A percentile compares a stretch with the other conserved stretches of the same genome.
phyloP scores from a whole-genome alignment of 1,140 invertebrate species.

The Drosophila cardini region DNA sequence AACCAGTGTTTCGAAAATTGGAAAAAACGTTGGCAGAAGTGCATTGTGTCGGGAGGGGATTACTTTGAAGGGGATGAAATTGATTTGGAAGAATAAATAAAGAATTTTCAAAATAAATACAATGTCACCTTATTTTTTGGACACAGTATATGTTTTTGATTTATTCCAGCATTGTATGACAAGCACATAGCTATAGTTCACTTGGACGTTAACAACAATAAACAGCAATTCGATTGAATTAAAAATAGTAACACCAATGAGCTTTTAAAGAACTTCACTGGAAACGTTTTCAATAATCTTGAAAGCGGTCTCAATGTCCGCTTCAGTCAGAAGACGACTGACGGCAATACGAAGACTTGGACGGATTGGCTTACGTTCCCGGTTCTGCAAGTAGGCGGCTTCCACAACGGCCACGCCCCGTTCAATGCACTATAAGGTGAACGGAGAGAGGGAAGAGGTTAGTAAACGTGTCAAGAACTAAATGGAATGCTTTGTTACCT shows the following conservation, averaged over 20 bases:
- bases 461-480: too few relatives aligned
- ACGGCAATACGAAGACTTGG: constrained; percentile 88
- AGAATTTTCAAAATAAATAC: too few relatives aligned
- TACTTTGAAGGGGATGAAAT: too few relatives aligned
- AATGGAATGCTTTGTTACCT: constrained; percentile 42
- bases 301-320: constrained; percentile 85
- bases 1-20: too few relatives aligned
- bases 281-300: constrained; percentile 67
- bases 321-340: constrained; percentile 86
- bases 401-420: constrained; percentile 88
- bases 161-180: neutral
- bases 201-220: constrained; percentile 31
- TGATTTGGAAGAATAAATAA: too few relatives aligned
- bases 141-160: constrained; percentile 5
- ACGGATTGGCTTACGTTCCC: constrained; percentile 87
- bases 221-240: constrained; percentile 21
- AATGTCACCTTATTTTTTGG: too few relatives aligned
- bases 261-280: constrained; percentile 51
- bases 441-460: neutral
- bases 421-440: constrained; percentile 86
- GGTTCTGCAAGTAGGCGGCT: constrained; percentile 87
- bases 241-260: neutral
- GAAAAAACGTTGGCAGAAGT: too few relatives aligned
- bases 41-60: too few relatives aligned
- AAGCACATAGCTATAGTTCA: constrained; percentile 11